Evolutionary conservation across 2,888 invertebrate genomes (phyloP), one percentile per base, ranked within the genome.

Genomic region (Bellardia bayeri): DNA sequence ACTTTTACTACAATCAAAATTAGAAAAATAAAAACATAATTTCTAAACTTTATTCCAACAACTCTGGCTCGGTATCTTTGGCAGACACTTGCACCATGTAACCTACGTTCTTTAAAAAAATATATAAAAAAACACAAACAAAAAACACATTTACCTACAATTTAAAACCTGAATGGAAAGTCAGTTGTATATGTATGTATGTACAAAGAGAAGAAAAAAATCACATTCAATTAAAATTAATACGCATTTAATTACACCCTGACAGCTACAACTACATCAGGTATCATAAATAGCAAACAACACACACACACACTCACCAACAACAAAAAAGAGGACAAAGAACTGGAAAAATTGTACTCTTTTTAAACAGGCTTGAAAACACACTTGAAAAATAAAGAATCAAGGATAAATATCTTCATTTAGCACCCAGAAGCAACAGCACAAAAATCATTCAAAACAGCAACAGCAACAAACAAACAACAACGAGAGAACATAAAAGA

Each of bases 211-310:
- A 51, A 56, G 45, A 76, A 71, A 75, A 63, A 85, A 85, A 88
- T 84, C 64, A 42, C 86, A 82, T 89, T 86, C 86, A 88, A 87
- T 88, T 89, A 85, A 88, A 85, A 83, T 88, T 86, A 88, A 88
- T 82, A 86, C 74, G 61, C 82, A 89, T 88, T 89, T 89, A 86
- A 89, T 89, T 89, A 88, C 45, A 69, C 11, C 42, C 49, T 84
- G 88, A 80, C 88, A 87, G 82, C 64, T 76, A 79, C 71, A 82
- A 72, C 49, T 68, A 79, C 37, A 51, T 51, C 72, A 80, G 68
- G 80, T 75, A 75, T 63, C 68, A 74, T 49, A 66, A 78, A 66
- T 61, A 45, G 37, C 56, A 37, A 68, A 69, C 11, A 61, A 61
- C 7, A n/a, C 11, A n/a, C n/a, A n/a, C 69, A 23, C 4, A 16